Base-by-base conservation (phyloP, 2,797 vertebrate genomes). In the Sebastes diaconus region DNA sequence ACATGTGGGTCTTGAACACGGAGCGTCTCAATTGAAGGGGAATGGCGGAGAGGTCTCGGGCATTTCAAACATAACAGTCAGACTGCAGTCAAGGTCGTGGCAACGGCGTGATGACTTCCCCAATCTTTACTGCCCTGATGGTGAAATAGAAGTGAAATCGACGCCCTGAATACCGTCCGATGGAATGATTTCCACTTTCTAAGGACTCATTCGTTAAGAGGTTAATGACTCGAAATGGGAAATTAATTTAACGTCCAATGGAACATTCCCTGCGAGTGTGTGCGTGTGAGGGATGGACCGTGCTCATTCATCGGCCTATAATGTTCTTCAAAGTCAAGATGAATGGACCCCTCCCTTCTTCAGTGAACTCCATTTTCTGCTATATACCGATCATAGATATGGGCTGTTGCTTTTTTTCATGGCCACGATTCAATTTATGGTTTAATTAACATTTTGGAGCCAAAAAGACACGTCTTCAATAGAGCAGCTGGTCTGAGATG, bases 391-490 rank as follows among this genome's bases (percentile, higher is more conserved):
- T 92, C 85, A 59, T 6, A 87, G 77, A 86, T 77, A 88, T 80
- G 75, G 55, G 59, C 86, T 73, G 86, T 60, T 84, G 75, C 78
- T 84, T 79, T 79, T 65, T 79, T 87, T 78, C 72, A 75, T 4
- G 10, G 57, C 76, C 68, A 8, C 57, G 60, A 81, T 87, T 90
- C 39, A 88, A 91, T 94, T 92, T 88, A 91, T 91, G 77, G 69
- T 89, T 93, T 90, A 87, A 93, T 95, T 93, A 90, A 85, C 79
- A 90, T 80, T 91, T 88, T 46, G 75, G 58, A 64, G 80, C 67
- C 73, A 79, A 87, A 90, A 89, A 88, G 73, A 82, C 58, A 27
- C 60, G 57, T 79, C 74, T 79, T 84, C 27, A 78, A 61, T 34
- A 57, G 75, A 70, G 64, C 83, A 54, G 81, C 87, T 89, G 73